A percentile compares a stretch with the other conserved stretches of the same genome.
Conservation (phyloP, 2,888 invertebrate species). For the Punctoribates punctum region DNA sequence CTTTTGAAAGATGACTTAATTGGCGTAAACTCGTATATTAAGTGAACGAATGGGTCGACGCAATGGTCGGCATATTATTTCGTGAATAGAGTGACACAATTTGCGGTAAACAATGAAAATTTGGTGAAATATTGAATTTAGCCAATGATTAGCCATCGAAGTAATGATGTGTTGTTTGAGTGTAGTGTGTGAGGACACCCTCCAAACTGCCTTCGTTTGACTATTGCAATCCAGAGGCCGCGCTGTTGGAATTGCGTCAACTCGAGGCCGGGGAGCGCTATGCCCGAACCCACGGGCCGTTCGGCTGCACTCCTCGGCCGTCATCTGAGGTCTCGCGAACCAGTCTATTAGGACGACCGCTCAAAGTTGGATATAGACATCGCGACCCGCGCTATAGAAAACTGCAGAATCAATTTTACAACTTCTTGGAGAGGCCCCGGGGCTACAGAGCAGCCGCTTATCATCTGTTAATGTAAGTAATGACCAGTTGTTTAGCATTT, state of each 20-base stretch:
- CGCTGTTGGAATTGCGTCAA: slow-evolving; percentile 48
- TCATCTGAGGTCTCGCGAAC: slow-evolving; percentile 45
- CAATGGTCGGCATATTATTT: too few relatives aligned
- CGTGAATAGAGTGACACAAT: too few relatives aligned
- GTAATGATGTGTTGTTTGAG: neutral
- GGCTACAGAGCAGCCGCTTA: slow-evolving; percentile 80
- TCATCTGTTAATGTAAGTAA: slow-evolving; percentile 88
- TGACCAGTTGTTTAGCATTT: neutral
- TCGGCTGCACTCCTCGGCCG: slow-evolving; percentile 44
- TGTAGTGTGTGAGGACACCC: neutral
- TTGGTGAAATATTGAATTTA: too few relatives aligned
- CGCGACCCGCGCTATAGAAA: slow-evolving; percentile 71
- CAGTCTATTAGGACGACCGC: slow-evolving; percentile 46
- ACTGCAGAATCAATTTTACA: slow-evolving; percentile 82
- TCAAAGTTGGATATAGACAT: slow-evolving; percentile 44
- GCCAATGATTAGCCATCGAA: neutral
- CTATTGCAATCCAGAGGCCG: slow-evolving; percentile 41
- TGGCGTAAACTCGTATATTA: too few relatives aligned
- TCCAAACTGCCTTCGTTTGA: slow-evolving; percentile 41
- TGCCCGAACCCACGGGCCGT: slow-evolving; percentile 41
- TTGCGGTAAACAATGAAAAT: too few relatives aligned
- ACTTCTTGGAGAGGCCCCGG: slow-evolving; percentile 89
- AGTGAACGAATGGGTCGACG: too few relatives aligned
- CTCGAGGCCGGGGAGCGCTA: slow-evolving; percentile 49
- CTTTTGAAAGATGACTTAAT: too few relatives aligned